Evolutionary conservation across 92 coral and sea anemone species (phyloP).

Genomic region (Epizoanthus illoricatus): DNA sequence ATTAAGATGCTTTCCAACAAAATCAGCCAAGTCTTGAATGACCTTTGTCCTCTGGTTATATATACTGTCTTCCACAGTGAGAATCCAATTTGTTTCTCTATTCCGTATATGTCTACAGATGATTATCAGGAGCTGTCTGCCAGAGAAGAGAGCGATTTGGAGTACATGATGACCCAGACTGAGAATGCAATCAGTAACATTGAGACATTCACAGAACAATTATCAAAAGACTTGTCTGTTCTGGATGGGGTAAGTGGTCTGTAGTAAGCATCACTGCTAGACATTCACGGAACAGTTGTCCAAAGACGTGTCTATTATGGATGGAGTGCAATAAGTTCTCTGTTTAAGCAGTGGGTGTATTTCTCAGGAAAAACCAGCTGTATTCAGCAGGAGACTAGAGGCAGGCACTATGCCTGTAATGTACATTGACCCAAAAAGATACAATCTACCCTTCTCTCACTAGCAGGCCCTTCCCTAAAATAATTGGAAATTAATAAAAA

Average conservation of each 20-base stretch:
- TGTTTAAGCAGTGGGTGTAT: background rate
- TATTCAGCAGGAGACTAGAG: too few species aligned
- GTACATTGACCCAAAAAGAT: too few species aligned
- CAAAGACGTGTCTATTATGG: conserved; percentile 56
- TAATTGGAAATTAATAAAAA: too few species aligned
- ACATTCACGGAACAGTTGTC: conserved; percentile 72
- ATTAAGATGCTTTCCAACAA: too few species aligned
- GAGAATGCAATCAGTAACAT: conserved; percentile 95
- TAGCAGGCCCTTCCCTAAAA: too few species aligned
- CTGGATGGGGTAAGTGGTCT: conserved; percentile 85
- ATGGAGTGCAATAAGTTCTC: background rate
- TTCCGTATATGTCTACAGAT: conserved; percentile 52
- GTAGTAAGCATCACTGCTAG: background rate
- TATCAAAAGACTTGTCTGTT: conserved; percentile 87
- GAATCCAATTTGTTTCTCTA: too few species aligned
- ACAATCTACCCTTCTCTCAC: too few species aligned
- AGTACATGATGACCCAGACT: conserved; percentile 92
- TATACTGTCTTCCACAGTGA: background rate
- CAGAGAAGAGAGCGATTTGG: conserved; percentile 87
- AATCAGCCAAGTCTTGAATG: background rate
- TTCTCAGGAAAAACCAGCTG: too few species aligned
- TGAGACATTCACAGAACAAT: conserved; percentile 91
- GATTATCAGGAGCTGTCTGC: conserved; percentile 94
- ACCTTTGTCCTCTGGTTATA: background rate
- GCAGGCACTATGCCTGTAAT: too few species aligned